phyloP scores from a whole-genome alignment of 2,888 invertebrate genomes.

The Sisyra nigra region DNA sequence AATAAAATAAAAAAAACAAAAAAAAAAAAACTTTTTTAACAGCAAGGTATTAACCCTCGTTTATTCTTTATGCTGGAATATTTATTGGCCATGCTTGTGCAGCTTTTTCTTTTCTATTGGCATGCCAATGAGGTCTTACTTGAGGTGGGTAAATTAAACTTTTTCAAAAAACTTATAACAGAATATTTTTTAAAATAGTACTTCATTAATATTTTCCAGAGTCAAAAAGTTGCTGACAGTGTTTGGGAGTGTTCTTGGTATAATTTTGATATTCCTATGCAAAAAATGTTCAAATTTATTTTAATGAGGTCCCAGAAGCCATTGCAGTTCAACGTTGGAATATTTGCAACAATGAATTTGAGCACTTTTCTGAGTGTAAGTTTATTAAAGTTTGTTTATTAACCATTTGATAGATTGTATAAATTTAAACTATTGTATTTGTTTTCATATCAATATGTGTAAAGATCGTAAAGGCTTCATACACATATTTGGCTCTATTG shows the following conservation, averaged over 20 bases:
- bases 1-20: not conserved
- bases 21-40: slow-evolving; percentile 5
- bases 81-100: slow-evolving; percentile 28
- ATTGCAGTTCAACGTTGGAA: slow-evolving; percentile 12
- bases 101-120: slow-evolving; percentile 33
- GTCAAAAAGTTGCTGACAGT: slow-evolving; percentile 10
- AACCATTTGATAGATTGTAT: not conserved
- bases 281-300: slow-evolving; percentile 12
- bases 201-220: slow-evolving; percentile 10
- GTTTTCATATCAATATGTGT: slow-evolving; percentile 4
- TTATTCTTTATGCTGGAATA: slow-evolving; percentile 26
- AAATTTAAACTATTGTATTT: too few relatives aligned
- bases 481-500: slow-evolving; percentile 13
- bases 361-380: slow-evolving; percentile 14
- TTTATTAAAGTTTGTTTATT: not conserved
- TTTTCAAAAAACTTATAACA: not conserved
- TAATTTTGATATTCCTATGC: slow-evolving; percentile 11
- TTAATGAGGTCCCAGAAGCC: slow-evolving; percentile 12
- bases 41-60: slow-evolving; percentile 14
- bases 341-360: slow-evolving; percentile 14
- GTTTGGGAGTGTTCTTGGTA: slow-evolving; percentile 14
- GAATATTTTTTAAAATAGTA: not conserved
- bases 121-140: slow-evolving; percentile 29
- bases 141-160: slow-evolving; percentile 21
- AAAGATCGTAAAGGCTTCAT: slow-evolving; percentile 14